phyloP scores from a whole-genome alignment of 2,113 vertebrate genomes.

The Rhizomys pruinosus region DNA sequence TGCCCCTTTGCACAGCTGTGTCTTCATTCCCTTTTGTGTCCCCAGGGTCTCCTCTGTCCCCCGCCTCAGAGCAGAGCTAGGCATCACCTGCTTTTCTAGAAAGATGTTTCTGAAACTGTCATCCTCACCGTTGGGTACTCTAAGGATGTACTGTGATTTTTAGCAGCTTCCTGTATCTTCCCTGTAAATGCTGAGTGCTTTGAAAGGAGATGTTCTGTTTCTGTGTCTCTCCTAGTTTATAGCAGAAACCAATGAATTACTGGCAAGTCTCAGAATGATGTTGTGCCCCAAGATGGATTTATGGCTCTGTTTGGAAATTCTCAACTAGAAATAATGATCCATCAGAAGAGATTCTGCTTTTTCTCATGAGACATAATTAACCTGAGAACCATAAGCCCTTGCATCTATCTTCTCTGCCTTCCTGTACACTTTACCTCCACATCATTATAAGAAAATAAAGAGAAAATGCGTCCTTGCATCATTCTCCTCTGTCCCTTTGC shows the following conservation, averaged over 20 bases:
- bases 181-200: neutral
- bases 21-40: neutral
- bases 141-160: neutral
- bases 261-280: neutral
- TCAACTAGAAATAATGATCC: conserved; percentile 55
- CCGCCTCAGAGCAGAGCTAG: neutral
- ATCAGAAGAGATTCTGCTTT: conserved; percentile 3
- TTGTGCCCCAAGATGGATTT: neutral
- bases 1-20: no score
- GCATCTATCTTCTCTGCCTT: neutral
- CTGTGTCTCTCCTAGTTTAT: neutral
- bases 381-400: neutral
- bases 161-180: neutral
- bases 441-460: conserved; percentile 21
- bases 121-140: no score
- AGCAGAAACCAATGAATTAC: neutral
- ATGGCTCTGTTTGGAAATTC: neutral
- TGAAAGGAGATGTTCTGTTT: neutral
- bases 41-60: no score
- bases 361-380: conserved; percentile 54
- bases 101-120: neutral
- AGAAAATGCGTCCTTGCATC: neutral
- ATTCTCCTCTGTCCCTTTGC: neutral
- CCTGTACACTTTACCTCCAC: no score
- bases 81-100: neutral